Evolutionary conservation across 2,797 vertebrate species (phyloP).

Genomic region (Trachurus trachurus): DNA sequence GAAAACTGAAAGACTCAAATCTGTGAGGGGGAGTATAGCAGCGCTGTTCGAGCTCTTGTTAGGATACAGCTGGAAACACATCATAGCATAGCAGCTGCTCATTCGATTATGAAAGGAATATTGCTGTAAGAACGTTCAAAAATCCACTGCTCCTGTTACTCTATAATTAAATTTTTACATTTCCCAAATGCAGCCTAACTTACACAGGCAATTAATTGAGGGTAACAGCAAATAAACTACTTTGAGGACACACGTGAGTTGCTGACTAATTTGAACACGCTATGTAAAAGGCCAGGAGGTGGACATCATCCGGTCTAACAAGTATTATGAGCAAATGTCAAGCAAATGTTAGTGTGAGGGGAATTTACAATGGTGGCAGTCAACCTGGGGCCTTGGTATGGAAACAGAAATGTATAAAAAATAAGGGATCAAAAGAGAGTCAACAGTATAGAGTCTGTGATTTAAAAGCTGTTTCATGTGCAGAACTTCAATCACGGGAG

Average conservation of each 20-base stretch:
- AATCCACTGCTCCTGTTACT: slow-evolving; percentile 11
- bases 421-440: background rate
- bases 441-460: background rate
- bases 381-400: background rate
- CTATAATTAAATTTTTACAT: slow-evolving; percentile 28
- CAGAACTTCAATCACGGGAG: background rate
- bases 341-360: background rate
- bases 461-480: background rate
- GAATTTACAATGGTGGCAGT: background rate
- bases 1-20: slow-evolving; percentile 70
- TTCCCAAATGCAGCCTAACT: slow-evolving; percentile 24
- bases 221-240: slow-evolving; percentile 36
- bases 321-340: background rate
- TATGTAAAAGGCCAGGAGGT: background rate
- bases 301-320: background rate
- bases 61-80: slow-evolving; percentile 60
- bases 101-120: slow-evolving; percentile 48
- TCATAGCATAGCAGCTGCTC: slow-evolving; percentile 47
- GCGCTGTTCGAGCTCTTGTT: slow-evolving; percentile 53
- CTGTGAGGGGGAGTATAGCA: slow-evolving; percentile 67
- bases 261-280: slow-evolving; percentile 1
- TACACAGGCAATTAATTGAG: slow-evolving; percentile 4
- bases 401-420: background rate
- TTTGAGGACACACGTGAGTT: background rate
- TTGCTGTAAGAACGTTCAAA: slow-evolving; percentile 34